Conservation (phyloP, 2,113 vertebrate genomes). For the Eira barbara region DNA sequence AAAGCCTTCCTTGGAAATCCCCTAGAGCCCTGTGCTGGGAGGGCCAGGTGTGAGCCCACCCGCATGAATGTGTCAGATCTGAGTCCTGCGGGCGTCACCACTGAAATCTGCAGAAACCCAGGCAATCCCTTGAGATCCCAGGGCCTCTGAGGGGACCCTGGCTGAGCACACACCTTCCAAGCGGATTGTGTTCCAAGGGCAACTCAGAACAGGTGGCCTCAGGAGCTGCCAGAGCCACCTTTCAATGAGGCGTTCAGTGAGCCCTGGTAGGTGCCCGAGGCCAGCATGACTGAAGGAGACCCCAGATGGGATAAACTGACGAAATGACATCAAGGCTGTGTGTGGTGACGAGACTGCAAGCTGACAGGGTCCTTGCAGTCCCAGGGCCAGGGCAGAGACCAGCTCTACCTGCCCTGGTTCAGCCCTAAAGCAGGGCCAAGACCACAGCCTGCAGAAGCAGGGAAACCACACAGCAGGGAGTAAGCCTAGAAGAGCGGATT, state of each 20-base stretch:
- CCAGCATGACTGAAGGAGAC: background rate
- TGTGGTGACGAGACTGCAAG: too few relatives aligned
- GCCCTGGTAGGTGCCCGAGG: background rate
- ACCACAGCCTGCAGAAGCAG: too few relatives aligned
- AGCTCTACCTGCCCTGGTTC: too few relatives aligned
- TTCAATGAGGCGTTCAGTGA: fast-evolving
- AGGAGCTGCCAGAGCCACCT: background rate
- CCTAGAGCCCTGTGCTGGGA: background rate
- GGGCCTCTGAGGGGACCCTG: background rate
- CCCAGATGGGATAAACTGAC: background rate
- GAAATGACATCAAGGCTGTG: background rate
- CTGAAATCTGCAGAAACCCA: too few relatives aligned
- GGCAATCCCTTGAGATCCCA: too few relatives aligned
- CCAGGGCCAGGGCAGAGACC: too few relatives aligned
- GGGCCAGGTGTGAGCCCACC: background rate
- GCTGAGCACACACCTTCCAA: too few relatives aligned
- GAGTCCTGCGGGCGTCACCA: fast-evolving
- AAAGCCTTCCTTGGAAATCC: background rate
- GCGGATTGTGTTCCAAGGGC: fast-evolving
- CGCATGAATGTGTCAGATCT: background rate
- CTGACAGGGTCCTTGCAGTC: too few relatives aligned
- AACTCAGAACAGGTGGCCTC: background rate
- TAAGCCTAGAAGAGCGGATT: too few relatives aligned
- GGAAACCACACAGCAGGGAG: too few relatives aligned
- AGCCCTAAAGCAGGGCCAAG: too few relatives aligned